These are phyloP conservation scores for Peromyscus californicus DNA, from an alignment of 2,113 vertebrate genomes.

Conservation along the genomic window DNA sequence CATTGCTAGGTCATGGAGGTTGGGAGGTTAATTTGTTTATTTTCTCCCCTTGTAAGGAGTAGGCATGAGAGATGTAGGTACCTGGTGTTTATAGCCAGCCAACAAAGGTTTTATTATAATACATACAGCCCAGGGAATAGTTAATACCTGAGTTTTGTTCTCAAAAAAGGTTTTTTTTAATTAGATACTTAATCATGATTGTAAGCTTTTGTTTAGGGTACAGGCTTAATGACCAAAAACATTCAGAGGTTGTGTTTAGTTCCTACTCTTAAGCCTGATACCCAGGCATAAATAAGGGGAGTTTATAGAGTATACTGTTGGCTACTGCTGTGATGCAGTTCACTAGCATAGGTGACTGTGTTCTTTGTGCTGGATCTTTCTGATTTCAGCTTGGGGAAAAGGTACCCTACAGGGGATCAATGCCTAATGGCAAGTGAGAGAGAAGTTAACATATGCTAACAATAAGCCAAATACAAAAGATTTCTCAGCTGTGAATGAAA, in stretches of 20 bases:
- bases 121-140: neutral
- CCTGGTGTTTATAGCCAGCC: neutral
- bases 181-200: conserved; percentile 66
- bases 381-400: conserved; percentile 9
- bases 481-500: neutral
- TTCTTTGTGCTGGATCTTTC: conserved; percentile 47
- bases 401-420: conserved; percentile 49
- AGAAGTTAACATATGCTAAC: conserved; percentile 79
- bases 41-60: neutral
- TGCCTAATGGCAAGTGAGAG: conserved; percentile 69
- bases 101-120: neutral
- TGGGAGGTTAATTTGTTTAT: neutral
- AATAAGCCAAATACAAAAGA: conserved; percentile 74
- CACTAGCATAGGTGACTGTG: neutral
- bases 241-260: neutral
- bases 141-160: neutral
- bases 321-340: neutral
- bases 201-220: neutral
- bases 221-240: conserved; percentile 9
- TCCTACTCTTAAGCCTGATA: neutral
- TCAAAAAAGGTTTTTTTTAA: neutral
- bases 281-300: conserved; percentile 31
- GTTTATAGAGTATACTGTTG: neutral
- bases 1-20: neutral
- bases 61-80: neutral